Base-by-base conservation (phyloP, 2,113 vertebrate species). In the Poecile atricapillus region DNA sequence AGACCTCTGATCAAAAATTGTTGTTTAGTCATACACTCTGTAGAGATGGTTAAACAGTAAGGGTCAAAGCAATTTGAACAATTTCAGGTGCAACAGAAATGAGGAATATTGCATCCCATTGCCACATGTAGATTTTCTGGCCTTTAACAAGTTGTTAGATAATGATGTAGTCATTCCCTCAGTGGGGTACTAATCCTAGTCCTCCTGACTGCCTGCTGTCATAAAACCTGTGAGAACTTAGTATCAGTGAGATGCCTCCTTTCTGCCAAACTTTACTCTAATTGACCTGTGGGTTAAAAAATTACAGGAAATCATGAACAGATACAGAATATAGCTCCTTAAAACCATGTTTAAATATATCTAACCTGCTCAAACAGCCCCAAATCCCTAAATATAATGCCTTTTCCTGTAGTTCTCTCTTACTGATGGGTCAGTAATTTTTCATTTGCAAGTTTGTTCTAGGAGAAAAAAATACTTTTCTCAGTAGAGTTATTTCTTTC, bases 121-220 rank as follows among this genome's bases (percentile, higher is more conserved):
- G 50, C 82, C 59, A 43, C 39, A 67, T 93, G 63, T 80, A 92
- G 75, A 41, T 88, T 93, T 95, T 92, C 59, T 97, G 96, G 88
- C 96, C 80, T 62, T 49, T 62, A 92, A 46, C 28, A 83, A 74
- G 55, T 92, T 88, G 53, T 95, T 91, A 96, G 71, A 71, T 93
- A 83, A 91, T 44, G 24, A 70, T 92, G 88, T 77, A 90, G 92
- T 96, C 90, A 93, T 95, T 90, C 75, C 17, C 70, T 80, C 85
- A 92, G 75, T 90, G 55, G 69, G 82, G 5, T 88, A 65, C 78
- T 94, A 96, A 88, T 91, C 78, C 94, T 76, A 79, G 41, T 87
- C 24, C 41, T 94, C 87, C 85, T 85, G 84, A 73, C 23, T 85
- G n/a, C 85, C 74, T 90, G 75, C 88, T 95, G 90, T 91, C 70